phyloP scores from a whole-genome alignment of 2,888 invertebrate genomes.

The Latrodectus elegans region DNA sequence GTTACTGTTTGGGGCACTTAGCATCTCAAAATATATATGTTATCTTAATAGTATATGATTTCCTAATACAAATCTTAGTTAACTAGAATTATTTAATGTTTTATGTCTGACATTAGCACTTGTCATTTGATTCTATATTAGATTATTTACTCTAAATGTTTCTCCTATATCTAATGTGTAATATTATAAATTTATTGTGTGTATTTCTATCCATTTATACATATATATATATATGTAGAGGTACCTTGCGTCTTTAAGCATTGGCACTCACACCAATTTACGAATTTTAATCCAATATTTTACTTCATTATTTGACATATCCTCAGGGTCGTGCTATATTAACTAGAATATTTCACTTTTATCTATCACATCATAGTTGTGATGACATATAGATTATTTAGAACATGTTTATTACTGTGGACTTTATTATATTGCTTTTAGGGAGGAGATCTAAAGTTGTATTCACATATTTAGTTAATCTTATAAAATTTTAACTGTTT shows the following conservation, averaged over 20 bases:
- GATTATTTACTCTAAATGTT: conserved; percentile 62
- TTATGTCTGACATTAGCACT: conserved; percentile 33
- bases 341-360: not conserved
- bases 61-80: conserved; percentile 55
- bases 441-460: too few species aligned
- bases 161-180: conserved; percentile 43
- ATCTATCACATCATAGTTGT: not conserved
- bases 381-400: too few species aligned
- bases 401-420: too few species aligned
- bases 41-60: conserved; percentile 43
- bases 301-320: not conserved
- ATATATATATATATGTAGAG: conserved; percentile 1
- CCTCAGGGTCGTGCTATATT: conserved; percentile 1
- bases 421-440: too few species aligned
- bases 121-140: conserved; percentile 58
- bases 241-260: conserved; percentile 31
- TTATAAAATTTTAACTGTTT: too few species aligned
- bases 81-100: conserved; percentile 52
- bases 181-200: conserved; percentile 43
- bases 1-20: conserved; percentile 54
- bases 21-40: conserved; percentile 48
- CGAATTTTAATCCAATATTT: not conserved
- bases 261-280: not conserved
- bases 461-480: too few species aligned
- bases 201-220: conserved; percentile 53